Evolutionary conservation across 2,888 invertebrate genomes (phyloP), one percentile per base, ranked within the genome.

Genomic region (Eurois occulta): DNA sequence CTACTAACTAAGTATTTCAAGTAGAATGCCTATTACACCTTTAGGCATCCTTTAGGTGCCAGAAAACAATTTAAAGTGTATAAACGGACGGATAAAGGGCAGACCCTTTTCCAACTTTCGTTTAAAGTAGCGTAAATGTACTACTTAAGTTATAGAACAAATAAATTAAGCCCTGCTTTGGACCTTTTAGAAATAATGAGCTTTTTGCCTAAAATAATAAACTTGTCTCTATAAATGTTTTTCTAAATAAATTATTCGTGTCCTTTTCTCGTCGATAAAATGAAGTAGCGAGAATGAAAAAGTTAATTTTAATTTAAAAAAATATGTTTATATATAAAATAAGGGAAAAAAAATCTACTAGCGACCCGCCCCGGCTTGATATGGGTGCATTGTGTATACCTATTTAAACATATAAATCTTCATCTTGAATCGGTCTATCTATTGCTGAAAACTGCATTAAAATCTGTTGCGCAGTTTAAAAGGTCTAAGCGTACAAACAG

Each of bases 1-100:
- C 43, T 52, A 52, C 32, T 52, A n/a, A 55, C 7, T 6, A 38
- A 75, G 38, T 62, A 28, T 52, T 68, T 65, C 3, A 13, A 78
- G 35, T 28, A 48, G 48, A 68, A 60, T 43, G n/a, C 28, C 32
- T 65, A n/a, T 48, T n/a, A n/a, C 52, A 55, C 13, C 60, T 66
- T 62, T 32, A 48, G 35, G 60, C 43, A 41, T 7, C 48, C 66
- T 52, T 35, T 52, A 48, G 21, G 60, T 72, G 81, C 66, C 60
- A 81, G 74, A 74, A 52, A 73, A 81, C 81, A 62, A 79, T 79
- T 79, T 58, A 48, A 58, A 72, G 55, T 48, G 16, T 65, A 58
- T 65, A 58, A 67, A 67, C 18, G 81, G 66, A 10, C 66, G 60
- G 24, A 38, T 67, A 24, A 67, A 72, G 52, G 66, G 13, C 60